Evolutionary conservation across 2,888 invertebrate species (phyloP).

Genomic region (Zaprionus bogoriensis): DNA sequence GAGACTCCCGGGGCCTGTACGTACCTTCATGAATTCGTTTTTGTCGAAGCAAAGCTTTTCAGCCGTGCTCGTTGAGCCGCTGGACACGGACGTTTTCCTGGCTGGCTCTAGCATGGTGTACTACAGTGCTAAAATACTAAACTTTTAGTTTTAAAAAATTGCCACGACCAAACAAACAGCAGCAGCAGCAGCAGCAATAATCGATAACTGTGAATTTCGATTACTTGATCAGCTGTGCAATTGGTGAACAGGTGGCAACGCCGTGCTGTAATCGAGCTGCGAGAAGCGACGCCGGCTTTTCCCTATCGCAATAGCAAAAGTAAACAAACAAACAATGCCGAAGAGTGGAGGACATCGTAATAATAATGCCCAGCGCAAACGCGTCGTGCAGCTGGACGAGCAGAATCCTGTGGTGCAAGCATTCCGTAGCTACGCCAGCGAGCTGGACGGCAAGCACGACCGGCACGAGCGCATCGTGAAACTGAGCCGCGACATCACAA

Average conservation of each 20-base stretch:
- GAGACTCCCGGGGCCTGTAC: too few species aligned
- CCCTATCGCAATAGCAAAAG: neutral
- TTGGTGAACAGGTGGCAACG: constrained; percentile 22
- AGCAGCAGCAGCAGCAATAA: constrained; percentile 2
- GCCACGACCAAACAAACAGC: constrained; percentile 47
- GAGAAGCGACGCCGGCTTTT: constrained; percentile 27
- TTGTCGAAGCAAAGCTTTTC: constrained; percentile 81
- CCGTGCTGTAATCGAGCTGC: neutral
- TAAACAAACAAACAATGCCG: constrained; percentile 52
- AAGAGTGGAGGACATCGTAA: constrained; percentile 46
- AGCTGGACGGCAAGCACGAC: constrained; percentile 91
- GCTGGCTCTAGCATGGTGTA: constrained; percentile 47
- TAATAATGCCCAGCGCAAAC: constrained; percentile 45
- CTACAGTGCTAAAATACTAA: neutral
- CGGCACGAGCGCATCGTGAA: constrained; percentile 92
- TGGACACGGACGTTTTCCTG: constrained; percentile 35
- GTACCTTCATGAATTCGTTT: constrained; percentile 82
- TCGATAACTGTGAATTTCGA: constrained; percentile 21
- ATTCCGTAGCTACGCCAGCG: constrained; percentile 86
- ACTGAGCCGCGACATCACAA: constrained; percentile 91
- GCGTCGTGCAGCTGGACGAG: constrained; percentile 59
- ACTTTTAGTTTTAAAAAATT: constrained; percentile 20
- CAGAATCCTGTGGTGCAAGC: constrained; percentile 76
- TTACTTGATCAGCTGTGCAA: constrained; percentile 15
- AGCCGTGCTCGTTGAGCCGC: constrained; percentile 48